Evolutionary conservation across 1,140 invertebrate genomes (phyloP).

Genomic region (Pseudobourletiella spinata): DNA sequence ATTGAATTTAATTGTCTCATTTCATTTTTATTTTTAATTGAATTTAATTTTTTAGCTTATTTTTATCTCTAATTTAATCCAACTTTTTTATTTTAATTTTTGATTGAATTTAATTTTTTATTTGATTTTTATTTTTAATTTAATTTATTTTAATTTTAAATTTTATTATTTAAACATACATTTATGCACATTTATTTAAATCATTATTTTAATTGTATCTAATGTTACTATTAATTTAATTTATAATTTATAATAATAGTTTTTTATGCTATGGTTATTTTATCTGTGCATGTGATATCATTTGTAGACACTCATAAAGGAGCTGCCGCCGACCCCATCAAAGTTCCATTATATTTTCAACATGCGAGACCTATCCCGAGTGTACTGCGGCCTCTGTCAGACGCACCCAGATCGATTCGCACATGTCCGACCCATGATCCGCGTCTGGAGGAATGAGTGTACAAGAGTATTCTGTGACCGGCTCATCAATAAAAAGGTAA

Average conservation of each 20-base stretch:
- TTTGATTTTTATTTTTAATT: too few relatives aligned
- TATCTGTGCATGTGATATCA: too few relatives aligned
- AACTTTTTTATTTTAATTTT: too few relatives aligned
- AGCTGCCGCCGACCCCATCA: conserved; percentile 78
- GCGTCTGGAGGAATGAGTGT: conserved; percentile 85
- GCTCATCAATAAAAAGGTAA: conserved; percentile 61
- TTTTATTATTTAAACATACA: too few relatives aligned
- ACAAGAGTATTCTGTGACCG: conserved; percentile 74
- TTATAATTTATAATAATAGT: too few relatives aligned
- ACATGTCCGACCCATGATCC: conserved; percentile 58
- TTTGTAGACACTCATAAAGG: conserved; percentile 54
- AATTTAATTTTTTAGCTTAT: too few relatives aligned
- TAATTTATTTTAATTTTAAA: too few relatives aligned
- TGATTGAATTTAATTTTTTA: too few relatives aligned
- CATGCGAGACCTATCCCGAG: conserved; percentile 74
- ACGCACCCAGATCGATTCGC: conserved; percentile 55
- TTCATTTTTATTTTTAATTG: not conserved
- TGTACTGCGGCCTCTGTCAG: conserved; percentile 66
- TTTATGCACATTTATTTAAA: too few relatives aligned
- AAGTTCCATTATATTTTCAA: conserved; percentile 95
- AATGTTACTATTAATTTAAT: too few relatives aligned
- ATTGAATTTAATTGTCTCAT: not conserved
- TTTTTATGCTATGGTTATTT: conserved; percentile 2
- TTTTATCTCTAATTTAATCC: too few relatives aligned
- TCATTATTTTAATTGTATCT: too few relatives aligned